Conservation (phyloP, 1,140 invertebrate species). For the Drosophila baimaii region DNA sequence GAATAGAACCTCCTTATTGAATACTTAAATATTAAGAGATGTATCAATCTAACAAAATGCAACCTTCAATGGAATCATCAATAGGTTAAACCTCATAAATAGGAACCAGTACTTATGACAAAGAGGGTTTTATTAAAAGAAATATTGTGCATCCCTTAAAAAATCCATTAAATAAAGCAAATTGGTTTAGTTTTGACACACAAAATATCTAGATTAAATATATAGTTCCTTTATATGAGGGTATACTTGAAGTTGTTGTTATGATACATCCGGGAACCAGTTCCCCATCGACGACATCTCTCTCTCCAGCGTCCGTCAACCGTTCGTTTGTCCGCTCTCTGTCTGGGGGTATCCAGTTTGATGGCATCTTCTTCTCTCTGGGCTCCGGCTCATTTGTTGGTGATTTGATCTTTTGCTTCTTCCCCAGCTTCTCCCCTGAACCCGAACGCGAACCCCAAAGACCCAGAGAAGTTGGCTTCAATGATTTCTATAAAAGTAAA, state of each 20-base stretch:
- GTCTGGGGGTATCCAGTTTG: constrained; percentile 30
- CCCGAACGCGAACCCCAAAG: constrained; percentile 1
- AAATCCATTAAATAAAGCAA: not conserved
- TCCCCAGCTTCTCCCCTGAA: constrained; percentile 29
- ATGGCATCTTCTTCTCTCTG: constrained; percentile 52
- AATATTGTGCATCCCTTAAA: too few species aligned
- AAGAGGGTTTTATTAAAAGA: too few species aligned
- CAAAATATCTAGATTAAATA: not conserved
- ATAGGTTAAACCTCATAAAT: not conserved
- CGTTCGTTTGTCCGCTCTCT: constrained; percentile 1
- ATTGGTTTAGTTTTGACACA: too few species aligned
- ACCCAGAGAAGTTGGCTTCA: constrained; percentile 55
- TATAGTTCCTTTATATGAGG: too few species aligned
- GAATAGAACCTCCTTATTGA: not conserved
- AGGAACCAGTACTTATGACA: too few species aligned
- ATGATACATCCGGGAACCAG: constrained; percentile 11
- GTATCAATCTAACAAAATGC: not conserved
- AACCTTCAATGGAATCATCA: not conserved
- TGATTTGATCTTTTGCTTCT: constrained; percentile 74
- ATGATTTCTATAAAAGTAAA: constrained; percentile 74
- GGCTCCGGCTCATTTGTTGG: constrained; percentile 72
- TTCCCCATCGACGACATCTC: constrained; percentile 4
- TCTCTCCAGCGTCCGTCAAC: not conserved
- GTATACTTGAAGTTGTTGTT: too few species aligned
- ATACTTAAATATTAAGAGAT: not conserved